Percentiles rank a stretch among this genome's conserved stretches.
These are phyloP conservation scores for Cisticola juncidis DNA, from an alignment of 2,113 vertebrate genomes.

Conservation along the genomic window DNA sequence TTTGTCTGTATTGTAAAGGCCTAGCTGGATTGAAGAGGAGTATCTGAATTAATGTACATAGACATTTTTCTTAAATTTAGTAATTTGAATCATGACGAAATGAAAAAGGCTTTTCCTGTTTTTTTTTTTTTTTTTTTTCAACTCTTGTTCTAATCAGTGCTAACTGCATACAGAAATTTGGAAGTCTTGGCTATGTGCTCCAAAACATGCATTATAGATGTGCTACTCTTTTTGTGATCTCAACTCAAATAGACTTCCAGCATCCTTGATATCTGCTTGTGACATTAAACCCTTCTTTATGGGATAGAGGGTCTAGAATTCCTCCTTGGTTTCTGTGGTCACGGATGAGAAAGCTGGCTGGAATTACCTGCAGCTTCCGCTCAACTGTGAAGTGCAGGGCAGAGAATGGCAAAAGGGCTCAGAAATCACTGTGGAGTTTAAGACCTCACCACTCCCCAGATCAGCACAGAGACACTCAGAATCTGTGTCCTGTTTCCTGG, in stretches of 20 bases:
- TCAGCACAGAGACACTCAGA: neutral
- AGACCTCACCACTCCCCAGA: neutral
- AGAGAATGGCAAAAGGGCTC: neutral
- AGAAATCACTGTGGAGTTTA: neutral
- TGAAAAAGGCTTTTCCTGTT: neutral
- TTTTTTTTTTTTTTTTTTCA: neutral
- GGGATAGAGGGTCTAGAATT: neutral
- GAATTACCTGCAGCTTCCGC: neutral
- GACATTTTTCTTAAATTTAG: neutral
- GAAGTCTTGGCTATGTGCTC: neutral
- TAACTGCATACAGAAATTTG: neutral
- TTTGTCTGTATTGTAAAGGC: neutral
- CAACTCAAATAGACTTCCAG: rapidly evolving
- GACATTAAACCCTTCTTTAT: neutral
- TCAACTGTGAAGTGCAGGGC: neutral
- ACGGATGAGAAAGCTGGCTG: neutral
- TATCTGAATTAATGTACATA: neutral
- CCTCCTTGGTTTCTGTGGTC: neutral
- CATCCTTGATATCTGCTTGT: neutral
- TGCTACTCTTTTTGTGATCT: neutral
- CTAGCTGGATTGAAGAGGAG: neutral
- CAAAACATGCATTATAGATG: neutral
- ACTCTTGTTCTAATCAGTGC: neutral
- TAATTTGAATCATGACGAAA: neutral
- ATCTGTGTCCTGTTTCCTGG: neutral